Conservation (phyloP, 2,888 invertebrate genomes). For the Parelbella ahira region DNA sequence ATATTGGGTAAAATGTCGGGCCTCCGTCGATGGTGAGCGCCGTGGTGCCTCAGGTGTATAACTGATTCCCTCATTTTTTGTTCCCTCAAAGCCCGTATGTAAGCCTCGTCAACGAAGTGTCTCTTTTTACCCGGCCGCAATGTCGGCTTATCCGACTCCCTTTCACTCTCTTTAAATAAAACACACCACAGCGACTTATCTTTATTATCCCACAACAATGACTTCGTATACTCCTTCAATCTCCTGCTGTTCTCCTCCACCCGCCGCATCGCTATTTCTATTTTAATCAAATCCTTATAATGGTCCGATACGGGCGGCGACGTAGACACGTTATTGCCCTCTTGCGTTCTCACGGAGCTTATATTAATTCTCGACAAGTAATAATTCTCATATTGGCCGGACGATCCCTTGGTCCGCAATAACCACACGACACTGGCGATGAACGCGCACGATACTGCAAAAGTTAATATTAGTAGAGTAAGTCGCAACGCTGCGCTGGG, state of each 20-base stretch:
- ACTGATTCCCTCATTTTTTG: conserved; percentile 68
- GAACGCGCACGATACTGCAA: conserved; percentile 69
- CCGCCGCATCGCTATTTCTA: conserved; percentile 76
- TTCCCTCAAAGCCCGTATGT: conserved; percentile 60
- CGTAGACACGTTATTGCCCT: conserved; percentile 53
- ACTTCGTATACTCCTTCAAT: conserved; percentile 74
- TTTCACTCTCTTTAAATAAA: conserved; percentile 72
- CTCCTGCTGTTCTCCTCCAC: conserved; percentile 74
- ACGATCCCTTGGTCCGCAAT: conserved; percentile 57
- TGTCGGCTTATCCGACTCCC: conserved; percentile 44
- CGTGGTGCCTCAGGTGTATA: conserved; percentile 71
- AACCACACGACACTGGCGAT: conserved; percentile 74
- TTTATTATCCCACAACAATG: conserved; percentile 75
- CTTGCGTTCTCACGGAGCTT: conserved; percentile 54
- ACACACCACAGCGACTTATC: conserved; percentile 77
- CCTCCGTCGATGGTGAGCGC: conserved; percentile 63
- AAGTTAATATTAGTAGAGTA: conserved; percentile 70
- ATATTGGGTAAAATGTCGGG: conserved; percentile 57
- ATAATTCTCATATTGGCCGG: conserved; percentile 75
- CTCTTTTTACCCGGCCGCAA: conserved; percentile 45
- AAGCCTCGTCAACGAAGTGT: conserved; percentile 58
- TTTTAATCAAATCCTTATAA: conserved; percentile 77
- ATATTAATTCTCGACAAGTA: conserved; percentile 80
- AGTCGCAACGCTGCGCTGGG: conserved; percentile 66
- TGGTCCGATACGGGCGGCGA: conserved; percentile 61